Percentiles rank a stretch among this genome's conserved stretches.
phyloP scores from a whole-genome alignment of 2,113 vertebrate genomes.

The Scortum barcoo region DNA sequence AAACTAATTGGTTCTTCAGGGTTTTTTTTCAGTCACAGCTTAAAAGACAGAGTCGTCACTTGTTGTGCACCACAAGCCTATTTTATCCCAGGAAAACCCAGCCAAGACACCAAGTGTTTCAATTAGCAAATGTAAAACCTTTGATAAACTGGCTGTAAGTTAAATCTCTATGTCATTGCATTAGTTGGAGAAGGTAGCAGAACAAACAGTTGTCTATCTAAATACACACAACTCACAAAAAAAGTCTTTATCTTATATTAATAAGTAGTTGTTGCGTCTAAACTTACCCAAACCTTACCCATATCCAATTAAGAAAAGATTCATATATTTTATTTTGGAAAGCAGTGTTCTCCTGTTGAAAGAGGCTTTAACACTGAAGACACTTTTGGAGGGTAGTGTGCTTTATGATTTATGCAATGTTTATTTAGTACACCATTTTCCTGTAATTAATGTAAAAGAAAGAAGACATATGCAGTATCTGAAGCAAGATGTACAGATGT shows the following conservation, averaged over 20 bases:
- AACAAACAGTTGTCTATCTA: not conserved
- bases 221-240: not conserved
- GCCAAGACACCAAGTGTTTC: not conserved
- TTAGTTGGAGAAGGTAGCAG: not conserved
- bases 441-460: not conserved
- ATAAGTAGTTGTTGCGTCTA: not conserved
- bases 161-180: not conserved
- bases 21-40: not conserved
- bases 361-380: not conserved
- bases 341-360: not conserved
- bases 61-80: not conserved
- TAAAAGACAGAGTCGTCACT: not conserved
- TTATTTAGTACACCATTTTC: not conserved
- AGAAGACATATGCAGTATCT: too few relatives aligned
- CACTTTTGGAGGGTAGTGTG: not conserved
- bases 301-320: not conserved
- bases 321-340: not conserved
- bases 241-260: not conserved
- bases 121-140: not conserved
- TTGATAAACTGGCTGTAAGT: not conserved
- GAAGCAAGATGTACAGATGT: not conserved
- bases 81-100: not conserved
- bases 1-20: not conserved
- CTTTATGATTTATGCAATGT: too few relatives aligned
- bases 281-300: not conserved